Evolutionary conservation across 2,113 vertebrate genomes (phyloP), one percentile per base, ranked within the genome.

Genomic region (Podarcis muralis): DNA sequence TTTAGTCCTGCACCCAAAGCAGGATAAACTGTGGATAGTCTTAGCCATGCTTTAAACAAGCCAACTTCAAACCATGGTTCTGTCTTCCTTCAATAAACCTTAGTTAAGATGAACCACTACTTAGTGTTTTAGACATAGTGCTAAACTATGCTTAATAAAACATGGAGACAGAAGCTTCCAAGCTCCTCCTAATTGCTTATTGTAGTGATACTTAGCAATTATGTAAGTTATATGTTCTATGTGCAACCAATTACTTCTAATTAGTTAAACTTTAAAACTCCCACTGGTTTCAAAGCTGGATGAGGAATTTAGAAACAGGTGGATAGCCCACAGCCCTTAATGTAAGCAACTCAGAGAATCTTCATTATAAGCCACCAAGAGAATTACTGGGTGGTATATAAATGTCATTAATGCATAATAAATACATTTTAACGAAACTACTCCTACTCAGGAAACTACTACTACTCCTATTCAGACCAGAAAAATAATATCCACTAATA

Each of bases 171-270:
- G 25, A 30, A 69, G 30, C 27, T 69, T 69, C 68, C 30, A 27
- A 12, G 3, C 30, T 69, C 27, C 25, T 69, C 25, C 23, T 77
- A 3, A 7, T 18, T 12, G 48, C 48, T 37, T 66, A 66, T 82
- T 66, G 40, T 6, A 78, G 16, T 35, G 66, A 22, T 66, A 66
- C 57, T 43, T 57, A 86, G 35, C 37, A 78, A 68, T 32, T 48
- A 40, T 68, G 62, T n/a, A 66, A 76, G 12, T 43, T 43, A 37
- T 57, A 86, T 40, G 27, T 43, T 30, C 12, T 68, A 37, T 48
- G 27, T 68, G 65, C 37, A 86, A 86, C 78, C 22, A 32, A 66
- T 78, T 78, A 86, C 11, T 68, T 68, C 59, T 86, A 86, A 78
- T 83, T 83, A 86, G 20, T 18, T 79, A 66, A 86, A n/a, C 18